Percentiles rank a stretch among this genome's conserved stretches.
These are phyloP conservation scores for Halcyon senegalensis DNA, from an alignment of 2,113 vertebrate species.

Conservation along the genomic window DNA sequence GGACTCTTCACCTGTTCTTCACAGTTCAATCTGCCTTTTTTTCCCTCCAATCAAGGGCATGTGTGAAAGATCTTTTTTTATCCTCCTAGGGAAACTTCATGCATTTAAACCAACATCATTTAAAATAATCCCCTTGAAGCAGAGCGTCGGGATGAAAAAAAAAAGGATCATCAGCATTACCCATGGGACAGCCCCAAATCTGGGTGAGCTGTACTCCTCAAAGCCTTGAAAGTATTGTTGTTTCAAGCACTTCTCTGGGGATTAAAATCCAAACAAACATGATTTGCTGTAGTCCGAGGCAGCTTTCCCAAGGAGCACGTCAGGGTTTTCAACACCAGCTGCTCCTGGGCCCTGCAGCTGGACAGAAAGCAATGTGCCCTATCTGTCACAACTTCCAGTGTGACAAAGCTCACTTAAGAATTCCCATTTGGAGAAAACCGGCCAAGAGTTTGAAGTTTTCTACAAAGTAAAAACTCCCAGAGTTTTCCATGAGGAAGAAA, in stretches of 20 bases:
- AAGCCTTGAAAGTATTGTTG: neutral
- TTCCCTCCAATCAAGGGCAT: accelerated
- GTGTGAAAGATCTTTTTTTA: neutral
- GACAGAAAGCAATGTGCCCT: neutral
- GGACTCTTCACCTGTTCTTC: neutral
- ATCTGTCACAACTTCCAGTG: neutral
- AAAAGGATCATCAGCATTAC: neutral
- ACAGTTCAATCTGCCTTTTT: neutral
- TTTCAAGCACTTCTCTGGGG: neutral
- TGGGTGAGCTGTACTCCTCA: neutral
- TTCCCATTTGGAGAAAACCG: neutral
- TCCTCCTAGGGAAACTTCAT: neutral
- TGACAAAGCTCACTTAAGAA: neutral
- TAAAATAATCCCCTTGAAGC: neutral
- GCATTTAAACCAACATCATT: neutral
- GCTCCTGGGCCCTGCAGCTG: neutral
- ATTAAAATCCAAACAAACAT: neutral
- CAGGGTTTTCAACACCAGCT: neutral
- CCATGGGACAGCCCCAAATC: neutral
- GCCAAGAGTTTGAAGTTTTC: neutral
- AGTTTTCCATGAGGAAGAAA: neutral
- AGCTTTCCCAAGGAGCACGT: neutral
- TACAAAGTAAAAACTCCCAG: neutral
- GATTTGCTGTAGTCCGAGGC: neutral
- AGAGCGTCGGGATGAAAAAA: neutral